These are phyloP conservation scores for Ochlodes sylvanus DNA, from an alignment of 2,888 invertebrate genomes.

Conservation along the genomic window DNA sequence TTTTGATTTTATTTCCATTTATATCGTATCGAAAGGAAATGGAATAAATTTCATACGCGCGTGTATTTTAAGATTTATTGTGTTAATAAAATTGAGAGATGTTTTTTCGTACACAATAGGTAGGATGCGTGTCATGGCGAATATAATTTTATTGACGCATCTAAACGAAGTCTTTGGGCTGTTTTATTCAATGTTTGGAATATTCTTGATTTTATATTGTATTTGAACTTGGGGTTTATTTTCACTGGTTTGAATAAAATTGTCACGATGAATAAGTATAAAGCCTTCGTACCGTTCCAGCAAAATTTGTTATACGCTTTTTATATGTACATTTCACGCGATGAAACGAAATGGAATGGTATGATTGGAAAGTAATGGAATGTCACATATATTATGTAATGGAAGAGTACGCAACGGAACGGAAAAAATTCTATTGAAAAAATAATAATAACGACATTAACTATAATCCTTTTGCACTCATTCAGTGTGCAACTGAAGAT, in stretches of 20 bases:
- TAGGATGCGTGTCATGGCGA: not conserved
- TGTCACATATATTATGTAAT: too few species aligned
- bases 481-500: too few species aligned
- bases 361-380: too few species aligned
- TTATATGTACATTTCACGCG: too few species aligned
- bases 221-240: not conserved
- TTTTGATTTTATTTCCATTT: slow-evolving; percentile 50
- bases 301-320: too few species aligned
- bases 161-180: not conserved
- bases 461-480: too few species aligned
- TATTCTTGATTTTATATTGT: not conserved
- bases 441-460: too few species aligned
- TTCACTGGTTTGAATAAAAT: not conserved
- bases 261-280: too few species aligned
- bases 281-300: too few species aligned
- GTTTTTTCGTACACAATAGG: slow-evolving; percentile 18
- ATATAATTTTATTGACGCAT: slow-evolving; percentile 7
- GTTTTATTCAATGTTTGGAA: slow-evolving; percentile 1
- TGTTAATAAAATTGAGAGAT: slow-evolving; percentile 23
- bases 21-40: slow-evolving; percentile 51
- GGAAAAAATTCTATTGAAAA: too few species aligned
- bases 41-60: slow-evolving; percentile 49
- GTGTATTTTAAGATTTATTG: slow-evolving; percentile 44
- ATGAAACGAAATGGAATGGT: too few species aligned
- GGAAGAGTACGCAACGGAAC: too few species aligned